phyloP scores from a whole-genome alignment of 2,797 vertebrate genomes.

The Sebastes jordani region DNA sequence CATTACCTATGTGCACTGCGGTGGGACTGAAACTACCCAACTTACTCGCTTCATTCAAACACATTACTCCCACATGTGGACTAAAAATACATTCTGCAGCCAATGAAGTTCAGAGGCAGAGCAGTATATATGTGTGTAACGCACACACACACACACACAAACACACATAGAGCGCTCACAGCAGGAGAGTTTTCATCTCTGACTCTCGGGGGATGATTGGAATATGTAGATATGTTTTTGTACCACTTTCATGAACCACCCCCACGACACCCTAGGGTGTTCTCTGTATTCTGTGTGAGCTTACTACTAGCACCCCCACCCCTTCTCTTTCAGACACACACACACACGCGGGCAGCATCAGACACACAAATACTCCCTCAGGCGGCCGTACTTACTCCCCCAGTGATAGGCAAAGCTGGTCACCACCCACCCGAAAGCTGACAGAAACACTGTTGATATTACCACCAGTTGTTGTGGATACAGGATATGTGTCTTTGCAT shows the following conservation, averaged over 20 bases:
- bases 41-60: conserved; percentile 79
- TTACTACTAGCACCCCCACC: conserved; percentile 62
- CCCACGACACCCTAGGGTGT: conserved; percentile 69
- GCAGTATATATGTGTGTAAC: conserved; percentile 33
- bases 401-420: conserved; percentile 76
- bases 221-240: conserved; percentile 77
- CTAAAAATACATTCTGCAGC: conserved; percentile 76
- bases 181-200: conserved; percentile 75
- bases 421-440: conserved; percentile 76
- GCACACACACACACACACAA: conserved; percentile 7
- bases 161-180: conserved; percentile 41
- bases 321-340: conserved; percentile 35
- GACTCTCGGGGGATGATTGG: conserved; percentile 73
- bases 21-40: conserved; percentile 71
- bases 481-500: conserved; percentile 68
- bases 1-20: conserved; percentile 60
- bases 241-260: conserved; percentile 75
- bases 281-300: conserved; percentile 65
- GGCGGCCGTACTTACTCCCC: conserved; percentile 70
- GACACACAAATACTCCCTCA: conserved; percentile 65
- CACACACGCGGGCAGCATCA: conserved; percentile 51
- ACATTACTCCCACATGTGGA: conserved; percentile 76
- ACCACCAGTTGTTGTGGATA: conserved; percentile 73
- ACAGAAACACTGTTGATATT: conserved; percentile 71
- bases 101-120: conserved; percentile 71